Base-by-base conservation (phyloP, 2,113 vertebrate genomes). In the Tauraco erythrolophus region DNA sequence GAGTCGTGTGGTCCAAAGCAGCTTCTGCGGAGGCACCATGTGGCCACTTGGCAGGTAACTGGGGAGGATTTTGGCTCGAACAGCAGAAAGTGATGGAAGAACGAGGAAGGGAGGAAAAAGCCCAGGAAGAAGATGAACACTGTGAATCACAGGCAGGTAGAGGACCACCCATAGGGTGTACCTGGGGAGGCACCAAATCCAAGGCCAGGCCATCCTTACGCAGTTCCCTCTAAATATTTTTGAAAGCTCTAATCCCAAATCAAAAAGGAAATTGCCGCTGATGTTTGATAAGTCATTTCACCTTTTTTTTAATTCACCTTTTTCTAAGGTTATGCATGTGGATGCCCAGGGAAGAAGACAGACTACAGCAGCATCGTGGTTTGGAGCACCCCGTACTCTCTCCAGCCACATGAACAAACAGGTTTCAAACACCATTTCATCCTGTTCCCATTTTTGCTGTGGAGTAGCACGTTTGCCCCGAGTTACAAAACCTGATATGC, bases 1-100 rank as follows among this genome's bases (percentile, higher is more conserved):
- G 35, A 25, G 19, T 1, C 4, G 2, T 5, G 17, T 6, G 60
- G 60, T 62, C 39, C 80, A 10, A 60, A 22, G 22, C 25, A 18
- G 30, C 53, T 12, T 43, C 85, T 33, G 31, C n/a, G 4, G 35
- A 46, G 46, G 5, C 3, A 19, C 6, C 10, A 0, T 0, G 2
- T 7, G 60, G 64, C 0, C 0, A 8, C 66, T 11, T 6, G 27
- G n/a, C 61, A 37, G 31, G 33, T n/a, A 15, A 15, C 10, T 2
- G 3, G 37, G 7, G 19, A 53, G 33, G 3, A 11, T 30, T 69
- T 61, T 6, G 33, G n/a, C 25, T 83, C 3, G 22, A 60, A 13
- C 7, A 30, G 27, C 3, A 0, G 12, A 48, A 48, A 53, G 9
- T 0, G 2, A 30, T 10, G 37, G 78, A 27, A 46, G 41, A 6